phyloP scores from a whole-genome alignment of 2,888 invertebrate genomes.

The Disparrhopalites patrizii region DNA sequence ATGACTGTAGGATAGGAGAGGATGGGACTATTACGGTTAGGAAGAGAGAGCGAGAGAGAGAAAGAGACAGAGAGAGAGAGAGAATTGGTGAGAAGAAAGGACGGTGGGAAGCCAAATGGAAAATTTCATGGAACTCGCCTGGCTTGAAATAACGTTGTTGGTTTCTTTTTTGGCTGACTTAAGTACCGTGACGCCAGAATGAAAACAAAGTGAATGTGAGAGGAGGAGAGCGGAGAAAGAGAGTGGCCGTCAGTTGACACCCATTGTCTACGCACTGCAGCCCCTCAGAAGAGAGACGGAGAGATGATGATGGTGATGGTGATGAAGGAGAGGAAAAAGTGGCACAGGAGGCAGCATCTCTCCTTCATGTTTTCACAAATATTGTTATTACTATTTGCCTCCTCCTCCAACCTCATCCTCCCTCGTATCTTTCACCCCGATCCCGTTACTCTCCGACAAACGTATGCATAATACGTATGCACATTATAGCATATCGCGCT shows the following conservation, averaged over 20 bases:
- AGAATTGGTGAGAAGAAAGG: neutral
- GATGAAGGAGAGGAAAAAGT: too few species aligned
- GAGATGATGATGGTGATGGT: too few species aligned
- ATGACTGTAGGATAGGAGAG: neutral
- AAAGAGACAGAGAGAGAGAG: neutral
- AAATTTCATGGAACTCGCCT: conserved; percentile 27
- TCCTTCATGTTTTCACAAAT: too few species aligned
- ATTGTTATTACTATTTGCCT: too few species aligned
- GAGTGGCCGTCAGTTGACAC: conserved; percentile 22
- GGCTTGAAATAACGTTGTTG: conserved; percentile 31
- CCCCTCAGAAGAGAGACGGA: too few species aligned
- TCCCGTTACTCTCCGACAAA: too few species aligned
- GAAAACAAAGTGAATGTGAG: conserved; percentile 29
- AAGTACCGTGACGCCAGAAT: conserved; percentile 31
- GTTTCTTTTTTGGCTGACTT: conserved; percentile 12
- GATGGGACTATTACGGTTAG: conserved; percentile 15
- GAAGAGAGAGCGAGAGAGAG: conserved; percentile 1
- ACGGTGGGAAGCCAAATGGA: conserved; percentile 23
- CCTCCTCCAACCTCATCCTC: too few species aligned
- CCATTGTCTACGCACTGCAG: too few species aligned
- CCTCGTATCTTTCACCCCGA: too few species aligned
- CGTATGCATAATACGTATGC: too few species aligned
- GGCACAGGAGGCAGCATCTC: too few species aligned
- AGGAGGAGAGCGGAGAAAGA: conserved; percentile 4
- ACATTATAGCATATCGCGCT: too few species aligned